Percentiles rank a stretch among this genome's conserved stretches.
Evolutionary conservation across 2,888 invertebrate species (phyloP).

Genomic region (Agrenia bidenticulata): DNA sequence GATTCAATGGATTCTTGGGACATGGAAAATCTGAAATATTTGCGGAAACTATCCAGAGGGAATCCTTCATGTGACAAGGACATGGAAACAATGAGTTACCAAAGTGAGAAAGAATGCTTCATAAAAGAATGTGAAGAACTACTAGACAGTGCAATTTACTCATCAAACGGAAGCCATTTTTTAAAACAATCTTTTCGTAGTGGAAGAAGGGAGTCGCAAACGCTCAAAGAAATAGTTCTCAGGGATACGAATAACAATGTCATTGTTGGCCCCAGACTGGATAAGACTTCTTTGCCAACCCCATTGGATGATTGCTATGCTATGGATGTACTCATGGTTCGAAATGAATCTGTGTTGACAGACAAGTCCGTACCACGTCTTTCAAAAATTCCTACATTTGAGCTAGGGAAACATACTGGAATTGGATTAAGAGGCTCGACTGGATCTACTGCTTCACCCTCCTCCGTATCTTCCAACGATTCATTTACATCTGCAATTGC

Average conservation of each 20-base stretch:
- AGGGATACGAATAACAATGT: too few species aligned
- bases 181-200: too few species aligned
- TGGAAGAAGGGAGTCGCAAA: too few species aligned
- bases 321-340: slow-evolving; percentile 45
- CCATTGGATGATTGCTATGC: slow-evolving; percentile 43
- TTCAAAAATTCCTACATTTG: slow-evolving; percentile 17
- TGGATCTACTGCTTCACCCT: slow-evolving; percentile 24
- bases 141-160: not conserved
- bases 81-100: slow-evolving; percentile 34
- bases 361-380: slow-evolving; percentile 12
- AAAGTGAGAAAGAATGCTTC: slow-evolving; percentile 10
- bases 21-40: slow-evolving; percentile 48
- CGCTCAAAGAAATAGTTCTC: too few species aligned
- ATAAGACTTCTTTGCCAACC: too few species aligned
- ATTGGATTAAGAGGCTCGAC: not conserved
- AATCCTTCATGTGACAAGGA: slow-evolving; percentile 13
- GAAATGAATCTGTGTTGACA: slow-evolving; percentile 49
- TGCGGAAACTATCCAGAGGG: slow-evolving; percentile 38
- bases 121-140: slow-evolving; percentile 13
- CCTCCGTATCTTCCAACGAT: slow-evolving; percentile 23
- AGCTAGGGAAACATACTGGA: slow-evolving; percentile 12
- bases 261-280: too few species aligned
- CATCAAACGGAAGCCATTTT: too few species aligned
- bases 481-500: slow-evolving; percentile 22
- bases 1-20: slow-evolving; percentile 47